Evolutionary conservation across 1,140 invertebrate species (phyloP), one percentile per base, ranked within the genome.

Genomic region (Leptinotarsa defecta): DNA sequence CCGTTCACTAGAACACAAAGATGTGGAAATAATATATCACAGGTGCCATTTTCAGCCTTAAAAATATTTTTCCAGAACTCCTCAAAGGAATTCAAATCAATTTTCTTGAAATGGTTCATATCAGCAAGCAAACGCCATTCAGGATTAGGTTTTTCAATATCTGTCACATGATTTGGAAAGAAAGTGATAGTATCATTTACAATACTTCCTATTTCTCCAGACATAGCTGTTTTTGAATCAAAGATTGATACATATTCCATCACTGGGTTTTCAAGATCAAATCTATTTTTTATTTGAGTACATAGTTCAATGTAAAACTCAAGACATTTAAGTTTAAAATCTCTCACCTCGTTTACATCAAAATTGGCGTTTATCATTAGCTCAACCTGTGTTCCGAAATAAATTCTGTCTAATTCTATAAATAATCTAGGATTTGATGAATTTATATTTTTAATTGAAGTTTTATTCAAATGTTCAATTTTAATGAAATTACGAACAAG

Each of bases 401-500:
- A n/a, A n/a, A n/a, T n/a, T 17, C 19, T 19, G 2, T 64, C 63
- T 17, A 22, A 4, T 19, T 64, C 19, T 19, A 64, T 17, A 19
- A 64, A 64, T 64, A 20, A 13, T 3, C 22, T 19, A 19, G 63
- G 63, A 19, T 64, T 64, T 13, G 13, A 13, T 13, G 22, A 4
- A 17, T 13, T 17, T 17, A 64, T 20, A 13, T 64, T 64, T 20
- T 13, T 1, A 64, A 64, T 13, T 64, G 13, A 1, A 24, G 3
- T 24, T 24, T 64, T 64, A 64, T 64, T 19, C 3, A 64, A 13
- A 24, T 64, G 19, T 64, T 24, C 8, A 13, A 27, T 69, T 69
- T 69, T 34, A 20, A 69, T 34, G 13, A 34, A 69, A 69, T 69
- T 69, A 5, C 68, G 27, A 13, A 69, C 3, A 69, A 69, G n/a